These are phyloP conservation scores for Phengaris arion DNA, from an alignment of 2,888 invertebrate genomes.

Conservation along the genomic window DNA sequence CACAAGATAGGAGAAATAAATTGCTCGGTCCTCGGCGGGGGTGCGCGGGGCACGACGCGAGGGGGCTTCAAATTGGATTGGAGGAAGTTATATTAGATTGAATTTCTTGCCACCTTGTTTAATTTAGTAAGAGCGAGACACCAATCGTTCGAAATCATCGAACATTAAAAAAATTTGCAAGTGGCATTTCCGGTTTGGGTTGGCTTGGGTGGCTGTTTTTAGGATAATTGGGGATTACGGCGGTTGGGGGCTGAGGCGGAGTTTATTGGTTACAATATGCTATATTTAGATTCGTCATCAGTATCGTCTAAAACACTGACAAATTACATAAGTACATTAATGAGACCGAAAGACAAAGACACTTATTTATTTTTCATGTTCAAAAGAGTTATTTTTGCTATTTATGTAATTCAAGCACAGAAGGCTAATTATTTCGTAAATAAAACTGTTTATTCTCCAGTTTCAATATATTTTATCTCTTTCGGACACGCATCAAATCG, in stretches of 20 bases:
- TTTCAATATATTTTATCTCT: no score
- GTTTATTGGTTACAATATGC: background rate
- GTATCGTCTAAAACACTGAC: background rate
- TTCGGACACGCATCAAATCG: no score
- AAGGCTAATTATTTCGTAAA: no score
- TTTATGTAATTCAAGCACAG: no score
- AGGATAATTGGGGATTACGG: slow-evolving; percentile 22
- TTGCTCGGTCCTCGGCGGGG: slow-evolving; percentile 44
- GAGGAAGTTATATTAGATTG: slow-evolving; percentile 76
- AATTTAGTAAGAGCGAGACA: slow-evolving; percentile 61
- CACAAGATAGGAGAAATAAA: slow-evolving; percentile 47
- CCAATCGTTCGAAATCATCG: slow-evolving; percentile 36
- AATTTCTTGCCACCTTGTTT: slow-evolving; percentile 75
- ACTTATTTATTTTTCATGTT: no score
- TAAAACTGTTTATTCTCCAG: no score
- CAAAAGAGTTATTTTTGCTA: no score
- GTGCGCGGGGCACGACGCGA: slow-evolving; percentile 40
- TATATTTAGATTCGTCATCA: background rate
- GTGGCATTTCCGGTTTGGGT: background rate
- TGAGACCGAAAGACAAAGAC: no score
- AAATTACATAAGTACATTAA: no score
- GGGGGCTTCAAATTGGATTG: slow-evolving; percentile 72
- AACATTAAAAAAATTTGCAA: slow-evolving; percentile 17
- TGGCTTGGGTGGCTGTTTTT: slow-evolving; percentile 4
- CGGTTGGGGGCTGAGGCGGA: background rate